These are phyloP conservation scores for Sussaba pulchella DNA, from an alignment of 2,888 invertebrate genomes.

Conservation along the genomic window DNA sequence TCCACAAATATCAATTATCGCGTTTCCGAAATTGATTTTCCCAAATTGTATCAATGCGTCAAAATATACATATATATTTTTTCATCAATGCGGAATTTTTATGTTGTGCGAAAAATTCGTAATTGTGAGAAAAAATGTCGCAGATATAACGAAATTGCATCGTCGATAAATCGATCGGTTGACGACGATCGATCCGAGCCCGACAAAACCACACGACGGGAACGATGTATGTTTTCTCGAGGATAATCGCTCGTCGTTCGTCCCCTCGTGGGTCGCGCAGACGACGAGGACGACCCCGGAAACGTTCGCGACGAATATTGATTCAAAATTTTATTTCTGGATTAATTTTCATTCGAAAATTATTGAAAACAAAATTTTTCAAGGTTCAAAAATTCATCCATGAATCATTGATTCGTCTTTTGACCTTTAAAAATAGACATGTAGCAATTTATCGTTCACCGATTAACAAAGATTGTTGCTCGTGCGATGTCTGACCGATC, in stretches of 20 bases:
- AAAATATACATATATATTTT: no score
- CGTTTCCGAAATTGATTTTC: no score
- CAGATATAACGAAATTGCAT: not conserved
- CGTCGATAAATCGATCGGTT: slow-evolving; percentile 25
- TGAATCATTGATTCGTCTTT: not conserved
- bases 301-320: slow-evolving; percentile 12
- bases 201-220: slow-evolving; percentile 14
- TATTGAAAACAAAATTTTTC: not conserved
- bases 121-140: not conserved
- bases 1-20: no score
- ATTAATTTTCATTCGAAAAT: not conserved
- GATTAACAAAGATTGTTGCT: not conserved
- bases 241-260: slow-evolving; percentile 7
- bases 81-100: no score
- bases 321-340: not conserved
- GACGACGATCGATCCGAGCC: not conserved
- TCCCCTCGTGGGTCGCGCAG: not conserved
- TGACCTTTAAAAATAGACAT: not conserved
- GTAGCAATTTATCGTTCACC: not conserved
- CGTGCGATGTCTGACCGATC: not conserved
- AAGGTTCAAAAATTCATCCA: not conserved
- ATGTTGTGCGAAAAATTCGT: no score
- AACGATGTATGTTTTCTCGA: slow-evolving; percentile 14
- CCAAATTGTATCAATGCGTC: no score
- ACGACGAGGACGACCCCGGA: not conserved